Percentiles rank a stretch among this genome's conserved stretches.
phyloP scores from a whole-genome alignment of 2,113 vertebrate genomes.

The Regulus satrapa region DNA sequence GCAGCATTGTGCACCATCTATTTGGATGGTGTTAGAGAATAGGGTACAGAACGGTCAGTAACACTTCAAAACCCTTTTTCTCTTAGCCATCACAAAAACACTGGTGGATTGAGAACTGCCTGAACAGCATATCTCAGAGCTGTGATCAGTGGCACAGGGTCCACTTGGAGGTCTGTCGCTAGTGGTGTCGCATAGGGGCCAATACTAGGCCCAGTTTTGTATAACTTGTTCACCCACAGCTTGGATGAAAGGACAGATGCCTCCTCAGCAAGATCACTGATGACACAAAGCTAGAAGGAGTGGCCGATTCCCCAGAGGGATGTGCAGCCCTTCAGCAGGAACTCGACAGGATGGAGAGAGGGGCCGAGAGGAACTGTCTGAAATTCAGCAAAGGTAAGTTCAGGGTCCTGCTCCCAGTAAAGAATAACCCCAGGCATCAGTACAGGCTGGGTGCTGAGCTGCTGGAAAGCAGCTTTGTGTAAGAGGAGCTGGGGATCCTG shows the following conservation, averaged over 20 bases:
- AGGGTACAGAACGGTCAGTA: neutral
- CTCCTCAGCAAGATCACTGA: neutral
- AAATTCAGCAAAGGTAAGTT: neutral
- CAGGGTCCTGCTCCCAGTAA: neutral
- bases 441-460: neutral
- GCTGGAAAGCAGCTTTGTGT: neutral
- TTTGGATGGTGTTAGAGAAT: neutral
- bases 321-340: neutral
- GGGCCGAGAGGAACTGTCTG: neutral
- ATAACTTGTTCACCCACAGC: neutral
- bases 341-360: neutral
- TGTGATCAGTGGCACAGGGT: neutral
- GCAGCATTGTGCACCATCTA: neutral
- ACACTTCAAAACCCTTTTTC: neutral
- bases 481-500: neutral
- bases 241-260: neutral
- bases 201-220: neutral
- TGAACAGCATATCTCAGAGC: neutral
- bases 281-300: neutral
- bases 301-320: rapidly evolving
- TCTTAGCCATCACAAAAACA: neutral
- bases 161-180: neutral
- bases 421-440: neutral
- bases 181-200: neutral
- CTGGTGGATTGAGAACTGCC: neutral